phyloP scores from a whole-genome alignment of 1,140 invertebrate species.

The Hyles vespertilio region DNA sequence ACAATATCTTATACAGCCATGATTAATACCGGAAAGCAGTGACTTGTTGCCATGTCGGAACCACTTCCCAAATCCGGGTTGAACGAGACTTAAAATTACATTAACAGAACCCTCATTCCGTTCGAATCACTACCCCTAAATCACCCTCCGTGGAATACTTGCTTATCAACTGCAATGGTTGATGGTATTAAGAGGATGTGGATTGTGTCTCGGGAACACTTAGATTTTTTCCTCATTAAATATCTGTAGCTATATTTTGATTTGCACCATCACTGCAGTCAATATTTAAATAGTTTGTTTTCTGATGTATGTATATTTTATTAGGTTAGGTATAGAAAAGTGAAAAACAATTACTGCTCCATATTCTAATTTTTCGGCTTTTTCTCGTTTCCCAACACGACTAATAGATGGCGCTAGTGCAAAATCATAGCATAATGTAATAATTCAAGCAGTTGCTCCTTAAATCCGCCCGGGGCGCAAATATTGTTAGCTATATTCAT shows the following conservation, averaged over 20 bases:
- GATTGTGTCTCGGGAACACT: conserved; percentile 3
- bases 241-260: too few relatives aligned
- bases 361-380: too few relatives aligned
- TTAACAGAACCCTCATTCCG: conserved; percentile 49
- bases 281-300: too few relatives aligned
- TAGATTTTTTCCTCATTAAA: too few relatives aligned
- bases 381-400: too few relatives aligned
- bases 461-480: not conserved
- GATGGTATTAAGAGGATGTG: conserved; percentile 11
- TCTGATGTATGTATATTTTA: too few relatives aligned
- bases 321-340: too few relatives aligned
- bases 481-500: not conserved
- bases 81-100: conserved; percentile 50
- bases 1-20: too few relatives aligned
- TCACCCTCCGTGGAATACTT: conserved; percentile 27
- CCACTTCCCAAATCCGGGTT: conserved; percentile 40
- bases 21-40: too few relatives aligned
- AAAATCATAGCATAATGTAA: not conserved
- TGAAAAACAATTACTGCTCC: too few relatives aligned
- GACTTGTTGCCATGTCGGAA: not conserved
- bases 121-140: conserved; percentile 48
- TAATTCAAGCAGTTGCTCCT: not conserved
- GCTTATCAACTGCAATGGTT: conserved; percentile 22
- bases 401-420: not conserved
- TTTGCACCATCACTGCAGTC: too few relatives aligned